phyloP scores from a whole-genome alignment of 2,888 invertebrate genomes.

The Polydrusus tereticollis region DNA sequence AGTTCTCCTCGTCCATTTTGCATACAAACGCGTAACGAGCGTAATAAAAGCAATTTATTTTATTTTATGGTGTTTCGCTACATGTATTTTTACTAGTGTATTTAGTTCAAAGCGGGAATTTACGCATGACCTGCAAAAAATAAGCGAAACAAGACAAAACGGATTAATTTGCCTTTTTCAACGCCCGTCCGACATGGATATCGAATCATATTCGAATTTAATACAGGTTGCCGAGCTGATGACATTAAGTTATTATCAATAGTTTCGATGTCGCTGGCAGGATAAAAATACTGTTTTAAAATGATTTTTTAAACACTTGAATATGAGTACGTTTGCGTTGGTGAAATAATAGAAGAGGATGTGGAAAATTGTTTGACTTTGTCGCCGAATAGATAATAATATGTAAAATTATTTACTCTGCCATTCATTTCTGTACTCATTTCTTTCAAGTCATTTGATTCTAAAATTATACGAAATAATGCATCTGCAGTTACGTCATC shows the following conservation, averaged over 20 bases:
- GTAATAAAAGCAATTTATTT: slow-evolving; percentile 48
- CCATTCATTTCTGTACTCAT: too few species aligned
- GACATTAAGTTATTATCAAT: slow-evolving; percentile 17
- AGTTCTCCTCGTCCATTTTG: slow-evolving; percentile 21
- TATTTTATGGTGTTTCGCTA: slow-evolving; percentile 46
- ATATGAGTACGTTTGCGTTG: not conserved
- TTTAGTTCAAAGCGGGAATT: slow-evolving; percentile 17
- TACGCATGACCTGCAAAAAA: slow-evolving; percentile 29
- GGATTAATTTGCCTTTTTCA: slow-evolving; percentile 32
- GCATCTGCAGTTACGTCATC: too few species aligned
- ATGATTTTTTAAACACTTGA: not conserved
- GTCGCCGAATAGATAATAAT: too few species aligned
- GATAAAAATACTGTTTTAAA: not conserved
- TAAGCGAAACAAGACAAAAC: slow-evolving; percentile 23
- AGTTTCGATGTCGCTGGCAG: not conserved
- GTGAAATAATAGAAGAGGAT: too few species aligned
- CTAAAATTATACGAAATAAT: too few species aligned
- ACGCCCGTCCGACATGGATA: slow-evolving; percentile 13
- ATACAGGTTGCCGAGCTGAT: slow-evolving; percentile 9
- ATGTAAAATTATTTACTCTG: too few species aligned
- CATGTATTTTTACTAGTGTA: slow-evolving; percentile 20
- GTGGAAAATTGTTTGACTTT: too few species aligned
- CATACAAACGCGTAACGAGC: slow-evolving; percentile 43
- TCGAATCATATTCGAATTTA: slow-evolving; percentile 30
- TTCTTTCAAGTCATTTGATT: too few species aligned